Conservation (phyloP, 2,797 vertebrate species). For the Sciurus carolinensis region DNA sequence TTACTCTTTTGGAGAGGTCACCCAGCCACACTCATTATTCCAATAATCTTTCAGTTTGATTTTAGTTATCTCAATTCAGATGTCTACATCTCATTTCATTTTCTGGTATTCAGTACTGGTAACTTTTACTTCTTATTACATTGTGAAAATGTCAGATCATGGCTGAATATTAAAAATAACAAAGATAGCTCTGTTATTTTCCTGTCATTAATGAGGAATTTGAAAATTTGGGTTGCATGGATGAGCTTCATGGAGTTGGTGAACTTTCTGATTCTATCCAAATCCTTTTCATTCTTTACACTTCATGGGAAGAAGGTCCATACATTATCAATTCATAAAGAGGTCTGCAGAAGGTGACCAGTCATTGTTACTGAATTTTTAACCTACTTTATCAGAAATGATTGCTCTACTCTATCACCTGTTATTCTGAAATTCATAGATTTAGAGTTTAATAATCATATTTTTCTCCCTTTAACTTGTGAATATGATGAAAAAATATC, state of each 20-base stretch:
- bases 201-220: background rate
- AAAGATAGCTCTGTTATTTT: background rate
- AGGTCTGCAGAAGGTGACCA: background rate
- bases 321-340: background rate
- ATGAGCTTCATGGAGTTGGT: background rate
- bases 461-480: background rate
- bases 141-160: background rate
- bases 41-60: background rate
- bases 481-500: background rate
- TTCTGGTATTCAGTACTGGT: background rate
- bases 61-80: constrained; percentile 17
- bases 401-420: background rate
- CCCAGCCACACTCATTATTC: background rate
- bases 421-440: background rate
- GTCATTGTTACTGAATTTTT: background rate
- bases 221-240: background rate
- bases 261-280: background rate
- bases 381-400: background rate
- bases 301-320: background rate
- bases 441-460: background rate
- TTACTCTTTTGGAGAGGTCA: background rate
- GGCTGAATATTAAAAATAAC: background rate
- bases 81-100: background rate
- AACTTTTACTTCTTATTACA: background rate
- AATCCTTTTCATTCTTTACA: background rate